Evolutionary conservation across 2,797 vertebrate species (phyloP), one percentile per base, ranked within the genome.

Genomic region (Nyctibius grandis): DNA sequence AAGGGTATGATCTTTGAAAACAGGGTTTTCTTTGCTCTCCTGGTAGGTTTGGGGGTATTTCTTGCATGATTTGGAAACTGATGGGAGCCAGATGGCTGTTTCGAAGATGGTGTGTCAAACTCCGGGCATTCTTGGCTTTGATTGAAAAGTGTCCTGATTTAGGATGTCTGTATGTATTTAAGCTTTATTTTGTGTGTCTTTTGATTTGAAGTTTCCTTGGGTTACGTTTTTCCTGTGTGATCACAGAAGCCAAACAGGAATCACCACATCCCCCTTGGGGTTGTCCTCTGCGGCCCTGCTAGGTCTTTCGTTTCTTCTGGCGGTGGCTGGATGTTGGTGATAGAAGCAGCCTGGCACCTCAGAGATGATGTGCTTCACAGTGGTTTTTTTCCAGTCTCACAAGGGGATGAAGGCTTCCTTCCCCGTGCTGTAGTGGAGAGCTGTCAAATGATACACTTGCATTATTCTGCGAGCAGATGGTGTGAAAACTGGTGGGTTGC

Each of bases 341-440:
- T 25, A 34, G 42, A 61, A 56, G 4, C 21, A 26, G 18, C 60
- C 42, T 38, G 53, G 18, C 57, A 31, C 45, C 53, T 44, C 21
- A 4, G 33, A 31, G 75, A 3, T 18, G 60, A 4, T 15, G 51
- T 15, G 36, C 54, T 56, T 50, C 22, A 2, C 0, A 1, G 4
- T 11, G 22, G 23, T 53, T 75, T 72, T 45, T 40, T 80, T 63
- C n/a, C 75, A 69, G 74, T 47, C 59, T 73, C 44, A 23, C 44
- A 48, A 23, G 11, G 9, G 4, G 45, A 20, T 0, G 0, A 42
- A 61, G 22, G 9, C n/a, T 61, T 57, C 22, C 9, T 82, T 75
- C 48, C n/a, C 48, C 14, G 0, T 23, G 45, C 65, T 11, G 15
- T 9, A 9, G 42, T 1, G 5, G 31, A 57, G 44, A 65, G 31